Percentiles rank a stretch among this genome's conserved stretches.
These are phyloP conservation scores for Caenorhabditis becei DNA, from an alignment of 2,888 invertebrate genomes.

Conservation along the genomic window DNA sequence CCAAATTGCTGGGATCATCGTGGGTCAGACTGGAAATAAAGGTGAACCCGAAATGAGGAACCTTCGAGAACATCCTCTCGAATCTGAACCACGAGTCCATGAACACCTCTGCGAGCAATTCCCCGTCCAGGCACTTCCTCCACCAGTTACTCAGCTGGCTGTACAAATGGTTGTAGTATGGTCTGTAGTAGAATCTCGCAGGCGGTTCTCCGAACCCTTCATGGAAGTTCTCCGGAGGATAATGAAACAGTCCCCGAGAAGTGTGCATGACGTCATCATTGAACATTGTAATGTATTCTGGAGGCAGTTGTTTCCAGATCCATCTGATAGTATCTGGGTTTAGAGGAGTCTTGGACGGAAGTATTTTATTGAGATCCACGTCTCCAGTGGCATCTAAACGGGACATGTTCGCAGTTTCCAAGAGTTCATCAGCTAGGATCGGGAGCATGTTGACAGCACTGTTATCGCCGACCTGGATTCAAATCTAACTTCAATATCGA, in stretches of 20 bases:
- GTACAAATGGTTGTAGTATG: slow-evolving; percentile 66
- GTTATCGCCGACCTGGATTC: slow-evolving; percentile 66
- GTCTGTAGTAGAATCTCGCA: slow-evolving; percentile 67
- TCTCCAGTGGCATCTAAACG: slow-evolving; percentile 51
- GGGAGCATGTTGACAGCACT: slow-evolving; percentile 67
- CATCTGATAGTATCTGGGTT: slow-evolving; percentile 61
- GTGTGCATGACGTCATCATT: slow-evolving; percentile 72
- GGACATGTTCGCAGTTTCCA: slow-evolving; percentile 36
- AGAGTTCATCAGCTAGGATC: slow-evolving; percentile 58
- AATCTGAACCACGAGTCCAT: slow-evolving; percentile 65
- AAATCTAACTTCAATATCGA: background rate
- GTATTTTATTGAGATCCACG: slow-evolving; percentile 59
- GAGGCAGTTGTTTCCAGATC: slow-evolving; percentile 62
- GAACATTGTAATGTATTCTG: slow-evolving; percentile 65
- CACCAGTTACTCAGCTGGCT: slow-evolving; percentile 64
- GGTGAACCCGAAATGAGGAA: slow-evolving; percentile 57
- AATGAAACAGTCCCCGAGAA: slow-evolving; percentile 67
- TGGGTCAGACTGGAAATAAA: slow-evolving; percentile 68
- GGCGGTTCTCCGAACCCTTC: slow-evolving; percentile 60
- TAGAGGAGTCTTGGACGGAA: slow-evolving; percentile 50
- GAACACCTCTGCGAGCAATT: slow-evolving; percentile 59
- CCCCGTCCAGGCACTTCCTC: slow-evolving; percentile 66
- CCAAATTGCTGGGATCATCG: slow-evolving; percentile 64
- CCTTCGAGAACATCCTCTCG: slow-evolving; percentile 34
- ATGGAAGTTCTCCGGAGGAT: slow-evolving; percentile 61